Conservation (phyloP, 2,888 invertebrate species). For the Amblyjoppa fuscipennis region DNA sequence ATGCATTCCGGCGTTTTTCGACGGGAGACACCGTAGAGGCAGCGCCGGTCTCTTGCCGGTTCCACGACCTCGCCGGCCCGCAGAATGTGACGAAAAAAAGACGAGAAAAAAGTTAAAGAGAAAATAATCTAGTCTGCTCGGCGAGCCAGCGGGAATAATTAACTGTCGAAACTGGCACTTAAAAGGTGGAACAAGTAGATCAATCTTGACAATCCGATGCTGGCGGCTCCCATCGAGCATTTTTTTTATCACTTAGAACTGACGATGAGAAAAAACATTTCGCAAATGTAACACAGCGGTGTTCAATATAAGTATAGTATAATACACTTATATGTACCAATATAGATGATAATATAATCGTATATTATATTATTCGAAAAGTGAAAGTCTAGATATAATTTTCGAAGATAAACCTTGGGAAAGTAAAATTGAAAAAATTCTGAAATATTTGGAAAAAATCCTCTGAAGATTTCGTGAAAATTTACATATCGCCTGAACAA, state of each 20-base stretch:
- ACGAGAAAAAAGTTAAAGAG: conserved; percentile 29
- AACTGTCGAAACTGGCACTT: conserved; percentile 15
- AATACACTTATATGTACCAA: neutral
- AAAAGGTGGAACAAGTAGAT: conserved; percentile 14
- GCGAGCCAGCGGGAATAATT: conserved; percentile 9
- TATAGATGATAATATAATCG: neutral
- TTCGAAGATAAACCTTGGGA: too few relatives aligned
- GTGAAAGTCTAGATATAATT: too few relatives aligned
- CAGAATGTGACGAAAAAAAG: conserved; percentile 35
- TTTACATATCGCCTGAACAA: neutral
- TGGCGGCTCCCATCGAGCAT: neutral
- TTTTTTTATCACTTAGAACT: neutral
- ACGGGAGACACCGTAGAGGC: conserved; percentile 9
- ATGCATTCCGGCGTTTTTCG: conserved; percentile 19
- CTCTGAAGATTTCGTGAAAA: neutral
- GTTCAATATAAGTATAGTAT: too few relatives aligned
- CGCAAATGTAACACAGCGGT: neutral
- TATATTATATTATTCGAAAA: neutral
- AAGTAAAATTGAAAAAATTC: neutral
- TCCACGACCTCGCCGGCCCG: conserved; percentile 57
- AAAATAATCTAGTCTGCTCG: conserved; percentile 9
- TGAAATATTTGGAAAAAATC: neutral
- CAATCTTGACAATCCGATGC: conserved; percentile 11
- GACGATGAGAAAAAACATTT: neutral
- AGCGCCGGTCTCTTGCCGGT: conserved; percentile 42